Evolutionary conservation across 2,797 vertebrate genomes (phyloP), one percentile per base, ranked within the genome.

Genomic region (Schizopygopsis pylzovi): DNA sequence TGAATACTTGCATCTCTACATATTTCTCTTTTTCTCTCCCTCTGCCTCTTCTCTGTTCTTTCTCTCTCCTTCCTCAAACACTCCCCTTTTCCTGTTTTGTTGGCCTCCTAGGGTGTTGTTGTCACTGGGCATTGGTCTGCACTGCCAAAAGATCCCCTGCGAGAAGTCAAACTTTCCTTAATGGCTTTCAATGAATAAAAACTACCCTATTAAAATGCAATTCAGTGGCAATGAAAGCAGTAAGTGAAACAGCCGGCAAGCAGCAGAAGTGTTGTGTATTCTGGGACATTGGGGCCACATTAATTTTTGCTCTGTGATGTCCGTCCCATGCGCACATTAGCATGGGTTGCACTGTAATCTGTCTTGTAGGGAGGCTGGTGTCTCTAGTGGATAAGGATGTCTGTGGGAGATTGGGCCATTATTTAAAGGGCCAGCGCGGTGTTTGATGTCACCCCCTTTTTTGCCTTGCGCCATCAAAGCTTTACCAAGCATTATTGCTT

Each of bases 141-240:
- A 92, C 90, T 93, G 92, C 91, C 92, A 90, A 91, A 87, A 90
- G 87, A 73, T 96, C 94, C 93, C 94, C 80, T 85, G 89, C 54
- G 93, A 95, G 93, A 93, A 93, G 94, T 94, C 92, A 95, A 96
- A 96, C 95, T 95, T 95, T 94, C 94, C 93, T 95, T 95, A 94
- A 93, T 93, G 89, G 91, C 93, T 95, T 93, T 92, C 92, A 94
- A 95, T 93, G 93, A 92, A 96, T 96, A 95, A 96, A 96, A 96
- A 96, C 94, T 95, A 94, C 94, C 94, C 94, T 95, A 95, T 95
- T 96, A 95, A 96, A 96, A 96, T 95, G 94, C 95, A 96, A 95
- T 96, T 96, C 94, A 90, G 93, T 95, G 95, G 94, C 94, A 94
- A 95, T 96, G 95, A 96, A 95, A 96, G 92, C 93, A 92, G 92